Conservation (phyloP, 1,140 invertebrate species). For the Nasonia giraulti region DNA sequence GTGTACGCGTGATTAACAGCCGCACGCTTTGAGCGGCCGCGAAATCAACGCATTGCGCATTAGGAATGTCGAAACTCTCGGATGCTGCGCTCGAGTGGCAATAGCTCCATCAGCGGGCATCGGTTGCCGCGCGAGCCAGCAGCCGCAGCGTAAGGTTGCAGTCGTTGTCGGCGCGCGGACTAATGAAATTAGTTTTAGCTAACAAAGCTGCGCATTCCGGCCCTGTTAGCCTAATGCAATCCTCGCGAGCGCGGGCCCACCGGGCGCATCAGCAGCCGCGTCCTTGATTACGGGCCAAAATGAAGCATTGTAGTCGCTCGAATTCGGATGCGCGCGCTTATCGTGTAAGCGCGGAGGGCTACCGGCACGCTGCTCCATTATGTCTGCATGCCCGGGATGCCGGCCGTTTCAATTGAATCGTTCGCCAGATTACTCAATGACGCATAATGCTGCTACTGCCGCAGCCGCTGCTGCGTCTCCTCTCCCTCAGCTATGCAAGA, state of each 20-base stretch:
- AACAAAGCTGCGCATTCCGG: background rate
- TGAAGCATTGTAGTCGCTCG: conserved; percentile 49
- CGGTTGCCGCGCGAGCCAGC: too few relatives aligned
- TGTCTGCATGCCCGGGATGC: conserved; percentile 73
- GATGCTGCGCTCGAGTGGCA: too few relatives aligned
- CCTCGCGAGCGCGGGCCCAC: background rate
- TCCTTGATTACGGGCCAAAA: conserved; percentile 23
- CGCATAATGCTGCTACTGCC: conserved; percentile 68
- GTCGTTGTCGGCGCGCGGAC: background rate
- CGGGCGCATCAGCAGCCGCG: background rate
- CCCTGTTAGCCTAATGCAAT: conserved; percentile 4
- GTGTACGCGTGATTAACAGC: too few relatives aligned
- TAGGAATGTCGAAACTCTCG: background rate
- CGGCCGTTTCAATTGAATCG: conserved; percentile 72
- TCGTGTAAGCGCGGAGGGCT: conserved; percentile 60
- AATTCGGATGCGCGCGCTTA: conserved; percentile 60
- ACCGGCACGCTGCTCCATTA: conserved; percentile 71
- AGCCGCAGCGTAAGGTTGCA: too few relatives aligned
- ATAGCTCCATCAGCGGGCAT: too few relatives aligned
- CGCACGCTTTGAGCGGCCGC: too few relatives aligned
- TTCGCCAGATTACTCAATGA: conserved; percentile 74
- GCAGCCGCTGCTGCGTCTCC: conserved; percentile 57
- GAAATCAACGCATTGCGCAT: background rate
- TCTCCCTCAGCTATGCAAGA: conserved; percentile 22
- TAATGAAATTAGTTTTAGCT: conserved; percentile 10